Conservation (phyloP, 2,797 vertebrate species). For the Lerista edwardsae region DNA sequence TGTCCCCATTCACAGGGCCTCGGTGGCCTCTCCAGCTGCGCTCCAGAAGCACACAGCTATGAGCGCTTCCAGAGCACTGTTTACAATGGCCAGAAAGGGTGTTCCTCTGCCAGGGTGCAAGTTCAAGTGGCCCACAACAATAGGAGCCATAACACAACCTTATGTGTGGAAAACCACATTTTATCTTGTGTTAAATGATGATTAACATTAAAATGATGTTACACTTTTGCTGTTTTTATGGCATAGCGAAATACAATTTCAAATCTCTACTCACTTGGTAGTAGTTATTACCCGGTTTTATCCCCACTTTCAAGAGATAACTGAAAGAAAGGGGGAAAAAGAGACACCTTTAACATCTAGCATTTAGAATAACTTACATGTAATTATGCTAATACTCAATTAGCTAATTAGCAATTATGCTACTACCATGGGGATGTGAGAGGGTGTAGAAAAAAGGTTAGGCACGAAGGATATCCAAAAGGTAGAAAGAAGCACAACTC, state of each 20-base stretch:
- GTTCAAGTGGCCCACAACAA: too few relatives aligned
- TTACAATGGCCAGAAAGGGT: too few relatives aligned
- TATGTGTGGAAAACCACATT: too few relatives aligned
- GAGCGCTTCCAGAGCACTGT: too few relatives aligned
- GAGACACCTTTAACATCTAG: background rate
- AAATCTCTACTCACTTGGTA: slow-evolving; percentile 82
- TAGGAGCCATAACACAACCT: too few relatives aligned
- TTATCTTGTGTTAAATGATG: background rate
- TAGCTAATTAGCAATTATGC: background rate
- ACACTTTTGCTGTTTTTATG: rapidly evolving
- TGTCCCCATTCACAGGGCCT: too few relatives aligned
- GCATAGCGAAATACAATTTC: background rate
- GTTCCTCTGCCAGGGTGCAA: too few relatives aligned
- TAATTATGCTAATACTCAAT: background rate
- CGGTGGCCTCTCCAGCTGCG: too few relatives aligned
- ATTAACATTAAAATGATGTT: rapidly evolving
- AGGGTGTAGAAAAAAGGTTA: background rate
- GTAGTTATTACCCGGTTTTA: slow-evolving; percentile 82
- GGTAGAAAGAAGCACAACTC: background rate
- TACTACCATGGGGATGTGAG: background rate
- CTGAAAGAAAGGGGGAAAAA: slow-evolving; percentile 72
- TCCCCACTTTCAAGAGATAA: slow-evolving; percentile 80
- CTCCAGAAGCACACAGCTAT: too few relatives aligned
- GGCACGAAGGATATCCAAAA: background rate
- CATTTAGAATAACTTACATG: background rate